Conservation (phyloP, 2,888 invertebrate genomes). For the Polyommatus iphigenia region DNA sequence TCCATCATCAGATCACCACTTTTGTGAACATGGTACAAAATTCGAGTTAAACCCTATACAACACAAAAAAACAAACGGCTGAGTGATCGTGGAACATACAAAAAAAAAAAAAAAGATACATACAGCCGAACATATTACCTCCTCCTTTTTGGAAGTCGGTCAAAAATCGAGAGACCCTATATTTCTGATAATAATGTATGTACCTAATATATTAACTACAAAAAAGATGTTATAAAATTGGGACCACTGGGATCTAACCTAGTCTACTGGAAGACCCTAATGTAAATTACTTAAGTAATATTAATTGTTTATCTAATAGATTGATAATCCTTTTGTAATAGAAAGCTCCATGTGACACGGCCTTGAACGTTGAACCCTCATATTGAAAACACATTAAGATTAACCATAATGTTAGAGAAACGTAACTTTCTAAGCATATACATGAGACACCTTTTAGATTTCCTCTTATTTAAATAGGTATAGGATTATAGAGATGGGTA, state of each 20-base stretch:
- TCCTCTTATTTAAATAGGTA: constrained; percentile 6
- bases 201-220: neutral
- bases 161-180: too few species aligned
- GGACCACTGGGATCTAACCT: neutral
- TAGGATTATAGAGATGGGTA: neutral
- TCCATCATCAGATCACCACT: too few species aligned
- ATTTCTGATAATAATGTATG: neutral
- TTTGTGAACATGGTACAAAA: too few species aligned
- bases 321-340: neutral
- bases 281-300: neutral
- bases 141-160: too few species aligned
- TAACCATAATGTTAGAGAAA: constrained; percentile 59
- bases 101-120: too few species aligned
- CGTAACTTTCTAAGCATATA: constrained; percentile 59
- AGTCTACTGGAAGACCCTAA: neutral
- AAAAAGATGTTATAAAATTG: neutral
- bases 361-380: constrained; percentile 60
- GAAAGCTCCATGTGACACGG: constrained; percentile 39
- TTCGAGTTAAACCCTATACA: too few species aligned
- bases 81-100: too few species aligned
- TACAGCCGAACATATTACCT: too few species aligned
- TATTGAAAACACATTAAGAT: constrained; percentile 56
- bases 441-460: neutral
- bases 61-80: too few species aligned
- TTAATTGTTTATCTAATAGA: neutral